A percentile compares a stretch with the other conserved stretches of the same genome.
phyloP scores from a whole-genome alignment of 2,797 vertebrate genomes.

The Syngnathus acus region DNA sequence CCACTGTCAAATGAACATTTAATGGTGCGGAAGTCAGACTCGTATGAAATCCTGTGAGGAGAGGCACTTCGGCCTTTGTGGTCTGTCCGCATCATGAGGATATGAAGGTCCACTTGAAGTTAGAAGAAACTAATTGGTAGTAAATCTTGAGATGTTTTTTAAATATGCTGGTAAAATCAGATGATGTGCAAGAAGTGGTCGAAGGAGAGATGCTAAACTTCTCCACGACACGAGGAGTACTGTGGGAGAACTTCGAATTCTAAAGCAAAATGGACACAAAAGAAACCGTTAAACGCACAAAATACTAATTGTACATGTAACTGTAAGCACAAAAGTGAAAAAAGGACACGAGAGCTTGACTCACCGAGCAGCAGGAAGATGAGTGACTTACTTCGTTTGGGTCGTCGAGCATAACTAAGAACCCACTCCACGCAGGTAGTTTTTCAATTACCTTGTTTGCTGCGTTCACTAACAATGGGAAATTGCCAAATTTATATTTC shows the following conservation, averaged over 20 bases:
- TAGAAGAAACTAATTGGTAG: neutral
- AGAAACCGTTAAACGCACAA: neutral
- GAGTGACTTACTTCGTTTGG: neutral
- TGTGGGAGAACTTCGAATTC: neutral
- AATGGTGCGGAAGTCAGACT: constrained; percentile 85
- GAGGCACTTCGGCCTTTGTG: constrained; percentile 84
- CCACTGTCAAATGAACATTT: constrained; percentile 83
- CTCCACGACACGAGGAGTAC: neutral
- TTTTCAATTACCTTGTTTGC: constrained; percentile 23
- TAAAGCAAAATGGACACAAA: neutral
- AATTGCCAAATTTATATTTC: neutral
- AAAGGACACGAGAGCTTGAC: neutral
- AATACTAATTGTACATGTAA: neutral
- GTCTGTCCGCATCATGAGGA: constrained; percentile 79
- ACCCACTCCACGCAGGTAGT: constrained; percentile 12
- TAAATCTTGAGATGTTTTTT: neutral
- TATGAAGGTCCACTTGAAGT: constrained; percentile 3
- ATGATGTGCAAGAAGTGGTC: neutral
- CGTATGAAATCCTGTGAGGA: constrained; percentile 86
- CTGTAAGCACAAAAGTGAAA: neutral
- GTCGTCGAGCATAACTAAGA: neutral
- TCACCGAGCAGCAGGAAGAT: neutral
- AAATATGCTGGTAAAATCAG: neutral
- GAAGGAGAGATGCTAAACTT: neutral
- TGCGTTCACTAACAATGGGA: constrained; percentile 18